Percentiles rank a stretch among this genome's conserved stretches.
Evolutionary conservation across 2,888 invertebrate species (phyloP).

Genomic region (Aphodius sticticus): DNA sequence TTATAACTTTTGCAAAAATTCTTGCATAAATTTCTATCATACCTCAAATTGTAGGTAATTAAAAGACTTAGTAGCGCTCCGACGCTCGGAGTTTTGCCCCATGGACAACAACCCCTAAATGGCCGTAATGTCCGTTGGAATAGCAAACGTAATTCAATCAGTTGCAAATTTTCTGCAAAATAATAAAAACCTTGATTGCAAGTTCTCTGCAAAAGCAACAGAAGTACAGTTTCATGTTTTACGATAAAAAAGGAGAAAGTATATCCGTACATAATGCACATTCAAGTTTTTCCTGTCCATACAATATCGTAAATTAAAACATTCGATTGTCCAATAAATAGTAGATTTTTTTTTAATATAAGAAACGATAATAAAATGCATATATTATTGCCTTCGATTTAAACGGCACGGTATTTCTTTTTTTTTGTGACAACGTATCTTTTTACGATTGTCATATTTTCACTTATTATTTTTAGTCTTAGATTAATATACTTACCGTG

Average conservation of each 20-base stretch:
- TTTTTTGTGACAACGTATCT: not conserved
- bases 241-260: conserved; percentile 4
- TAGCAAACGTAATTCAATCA: too few relatives aligned
- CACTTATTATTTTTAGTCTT: too few relatives aligned
- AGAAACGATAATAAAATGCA: too few relatives aligned
- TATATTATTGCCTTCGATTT: not conserved
- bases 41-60: too few relatives aligned
- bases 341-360: not conserved
- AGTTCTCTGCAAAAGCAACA: not conserved
- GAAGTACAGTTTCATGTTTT: not conserved
- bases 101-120: too few relatives aligned
- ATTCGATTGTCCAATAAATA: not conserved
- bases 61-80: too few relatives aligned
- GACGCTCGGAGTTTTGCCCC: too few relatives aligned
- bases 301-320: not conserved
- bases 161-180: too few relatives aligned
- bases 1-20: too few relatives aligned
- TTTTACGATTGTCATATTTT: not conserved
- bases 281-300: too few relatives aligned
- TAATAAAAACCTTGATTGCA: not conserved
- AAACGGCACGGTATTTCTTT: not conserved
- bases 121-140: too few relatives aligned
- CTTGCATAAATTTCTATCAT: too few relatives aligned
- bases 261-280: not conserved
- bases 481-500: not conserved